A percentile compares a stretch with the other conserved stretches of the same genome.
phyloP scores from a whole-genome alignment of 1,140 invertebrate species.

The Coptotermes formosanus region DNA sequence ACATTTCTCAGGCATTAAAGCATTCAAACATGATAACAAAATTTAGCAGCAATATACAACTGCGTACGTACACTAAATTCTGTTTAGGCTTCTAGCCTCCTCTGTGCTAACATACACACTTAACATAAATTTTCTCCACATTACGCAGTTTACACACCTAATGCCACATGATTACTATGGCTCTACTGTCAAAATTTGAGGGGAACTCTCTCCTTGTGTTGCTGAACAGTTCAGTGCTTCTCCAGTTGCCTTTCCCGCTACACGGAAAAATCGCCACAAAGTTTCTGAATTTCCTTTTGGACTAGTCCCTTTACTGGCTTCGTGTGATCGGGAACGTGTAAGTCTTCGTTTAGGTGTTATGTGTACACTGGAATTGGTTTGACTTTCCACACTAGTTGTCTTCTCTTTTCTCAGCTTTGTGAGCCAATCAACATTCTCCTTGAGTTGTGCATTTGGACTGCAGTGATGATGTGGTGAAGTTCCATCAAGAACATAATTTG shows the following conservation, averaged over 20 bases:
- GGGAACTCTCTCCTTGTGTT: background rate
- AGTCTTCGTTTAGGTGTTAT: conserved; percentile 40
- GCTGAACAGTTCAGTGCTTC: background rate
- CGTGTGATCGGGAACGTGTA: conserved; percentile 43
- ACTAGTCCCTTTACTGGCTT: conserved; percentile 40
- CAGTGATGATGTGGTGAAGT: conserved; percentile 68
- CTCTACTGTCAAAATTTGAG: background rate
- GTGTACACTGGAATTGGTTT: conserved; percentile 39
- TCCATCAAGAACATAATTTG: conserved; percentile 73
- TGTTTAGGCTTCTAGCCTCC: too few species aligned
- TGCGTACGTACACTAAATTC: too few species aligned
- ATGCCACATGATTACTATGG: background rate
- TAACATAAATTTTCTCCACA: background rate
- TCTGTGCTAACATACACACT: background rate
- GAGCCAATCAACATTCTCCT: conserved; percentile 68
- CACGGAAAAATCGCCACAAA: background rate
- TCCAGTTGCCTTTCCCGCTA: background rate
- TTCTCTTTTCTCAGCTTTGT: conserved; percentile 62
- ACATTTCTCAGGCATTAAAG: too few species aligned
- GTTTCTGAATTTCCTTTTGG: conserved; percentile 3
- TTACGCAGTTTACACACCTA: background rate
- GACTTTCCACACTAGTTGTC: conserved; percentile 36
- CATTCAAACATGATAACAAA: too few species aligned
- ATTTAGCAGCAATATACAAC: too few species aligned
- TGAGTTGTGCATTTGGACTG: conserved; percentile 54